phyloP scores from a whole-genome alignment of 2,888 invertebrate species.

The Oscheius sp. region DNA sequence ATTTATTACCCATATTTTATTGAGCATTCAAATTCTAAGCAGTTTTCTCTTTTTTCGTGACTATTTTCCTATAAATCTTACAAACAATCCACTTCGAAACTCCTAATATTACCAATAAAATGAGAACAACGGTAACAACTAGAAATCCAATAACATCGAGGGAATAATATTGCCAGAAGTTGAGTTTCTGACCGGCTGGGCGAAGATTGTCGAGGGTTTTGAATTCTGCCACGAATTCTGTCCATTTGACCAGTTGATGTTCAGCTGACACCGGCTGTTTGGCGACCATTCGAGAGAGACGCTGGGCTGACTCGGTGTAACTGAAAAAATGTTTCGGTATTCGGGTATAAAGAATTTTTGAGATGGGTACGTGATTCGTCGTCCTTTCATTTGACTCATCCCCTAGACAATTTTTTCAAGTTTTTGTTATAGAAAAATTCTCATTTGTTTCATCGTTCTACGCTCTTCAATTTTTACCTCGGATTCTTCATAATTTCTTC shows the following conservation, averaged over 20 bases:
- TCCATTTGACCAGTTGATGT: conserved; percentile 58
- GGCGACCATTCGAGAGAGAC: conserved; percentile 50
- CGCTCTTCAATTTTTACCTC: no score
- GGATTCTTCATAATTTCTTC: conserved; percentile 30
- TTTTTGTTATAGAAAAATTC: neutral
- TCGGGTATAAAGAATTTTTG: no score
- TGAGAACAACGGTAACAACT: conserved; percentile 35
- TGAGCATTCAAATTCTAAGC: no score
- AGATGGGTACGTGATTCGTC: no score
- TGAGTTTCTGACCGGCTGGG: conserved; percentile 55
- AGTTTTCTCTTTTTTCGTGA: neutral
- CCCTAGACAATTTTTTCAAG: neutral
- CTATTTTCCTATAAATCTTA: neutral
- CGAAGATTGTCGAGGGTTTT: conserved; percentile 51
- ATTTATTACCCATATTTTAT: no score
- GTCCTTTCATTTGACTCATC: neutral
- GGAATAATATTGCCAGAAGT: conserved; percentile 58
- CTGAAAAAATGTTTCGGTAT: neutral
- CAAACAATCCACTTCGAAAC: neutral
- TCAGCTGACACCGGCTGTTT: conserved; percentile 57
- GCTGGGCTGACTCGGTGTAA: conserved; percentile 6
- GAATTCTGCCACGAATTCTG: conserved; percentile 62
- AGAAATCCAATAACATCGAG: conserved; percentile 59
- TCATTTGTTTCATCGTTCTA: no score
- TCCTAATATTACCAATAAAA: conserved; percentile 41